Conservation (phyloP, 92 coral and sea anemone genomes). For the Desmophyllum pertusum region DNA sequence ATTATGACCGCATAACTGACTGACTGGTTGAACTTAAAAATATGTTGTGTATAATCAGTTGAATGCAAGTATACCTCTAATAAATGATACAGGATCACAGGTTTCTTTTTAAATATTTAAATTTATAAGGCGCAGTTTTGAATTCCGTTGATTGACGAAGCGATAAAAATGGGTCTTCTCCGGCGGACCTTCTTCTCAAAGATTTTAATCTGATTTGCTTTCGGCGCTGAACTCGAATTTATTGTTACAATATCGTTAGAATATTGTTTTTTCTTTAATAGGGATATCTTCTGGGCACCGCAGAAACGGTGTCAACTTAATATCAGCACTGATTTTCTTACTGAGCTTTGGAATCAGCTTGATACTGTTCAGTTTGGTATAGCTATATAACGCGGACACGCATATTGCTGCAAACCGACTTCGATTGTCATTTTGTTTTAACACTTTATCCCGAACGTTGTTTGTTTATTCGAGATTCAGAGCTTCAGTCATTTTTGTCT, state of each 20-base stretch:
- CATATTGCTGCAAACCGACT: too few species aligned
- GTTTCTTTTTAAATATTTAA: conserved; percentile 13
- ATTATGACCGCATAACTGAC: not conserved
- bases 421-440: too few species aligned
- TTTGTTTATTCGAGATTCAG: too few species aligned
- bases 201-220: not conserved
- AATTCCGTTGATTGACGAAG: conserved; percentile 4
- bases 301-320: too few species aligned
- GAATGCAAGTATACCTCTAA: conserved; percentile 4
- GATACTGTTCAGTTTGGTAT: too few species aligned
- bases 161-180: not conserved
- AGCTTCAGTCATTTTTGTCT: not conserved
- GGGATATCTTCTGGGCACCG: too few species aligned
- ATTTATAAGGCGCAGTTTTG: conserved; percentile 3
- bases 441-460: not conserved
- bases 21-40: not conserved
- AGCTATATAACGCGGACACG: too few species aligned
- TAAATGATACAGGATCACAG: conserved; percentile 2
- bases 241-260: not conserved
- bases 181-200: not conserved
- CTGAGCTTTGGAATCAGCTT: too few species aligned
- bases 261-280: not conserved
- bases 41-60: not conserved
- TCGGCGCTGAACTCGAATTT: not conserved
- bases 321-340: too few species aligned